Conservation (phyloP, 2,797 vertebrate genomes). For the Hydrocynus forskahlii region DNA sequence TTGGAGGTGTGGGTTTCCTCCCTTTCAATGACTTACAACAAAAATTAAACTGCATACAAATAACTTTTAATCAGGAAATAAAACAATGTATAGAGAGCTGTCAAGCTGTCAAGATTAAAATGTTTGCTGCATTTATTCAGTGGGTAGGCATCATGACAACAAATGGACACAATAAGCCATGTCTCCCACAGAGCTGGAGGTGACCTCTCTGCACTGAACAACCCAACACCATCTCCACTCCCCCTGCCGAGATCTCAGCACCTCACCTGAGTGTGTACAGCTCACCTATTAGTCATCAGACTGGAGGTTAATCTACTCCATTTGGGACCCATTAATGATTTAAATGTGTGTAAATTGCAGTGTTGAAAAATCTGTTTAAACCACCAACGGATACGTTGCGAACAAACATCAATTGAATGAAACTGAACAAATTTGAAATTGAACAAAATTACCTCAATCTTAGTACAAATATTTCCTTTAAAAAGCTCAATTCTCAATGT, state of each 20-base stretch:
- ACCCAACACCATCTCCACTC: not conserved
- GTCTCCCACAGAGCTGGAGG: not conserved
- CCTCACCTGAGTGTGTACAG: not conserved
- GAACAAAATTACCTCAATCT: not conserved
- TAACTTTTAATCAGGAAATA: too few species aligned
- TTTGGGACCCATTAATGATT: not conserved
- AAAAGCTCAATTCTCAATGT: not conserved
- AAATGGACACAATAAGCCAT: not conserved
- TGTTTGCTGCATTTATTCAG: not conserved
- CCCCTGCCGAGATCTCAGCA: not conserved
- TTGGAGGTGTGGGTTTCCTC: too few species aligned
- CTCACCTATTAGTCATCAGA: not conserved
- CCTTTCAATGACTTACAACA: too few species aligned
- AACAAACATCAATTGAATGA: not conserved
- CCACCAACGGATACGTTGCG: too few species aligned
- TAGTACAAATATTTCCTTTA: not conserved
- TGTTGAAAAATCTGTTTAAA: not conserved
- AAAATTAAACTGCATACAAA: too few species aligned
- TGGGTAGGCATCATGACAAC: not conserved
- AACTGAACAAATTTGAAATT: conserved; percentile 5
- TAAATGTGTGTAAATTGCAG: not conserved
- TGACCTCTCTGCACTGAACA: not conserved
- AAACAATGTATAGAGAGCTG: not conserved
- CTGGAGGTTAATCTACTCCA: not conserved
- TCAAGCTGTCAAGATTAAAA: not conserved